Conservation (phyloP, 2,797 vertebrate genomes). For the Lacerta viridis region DNA sequence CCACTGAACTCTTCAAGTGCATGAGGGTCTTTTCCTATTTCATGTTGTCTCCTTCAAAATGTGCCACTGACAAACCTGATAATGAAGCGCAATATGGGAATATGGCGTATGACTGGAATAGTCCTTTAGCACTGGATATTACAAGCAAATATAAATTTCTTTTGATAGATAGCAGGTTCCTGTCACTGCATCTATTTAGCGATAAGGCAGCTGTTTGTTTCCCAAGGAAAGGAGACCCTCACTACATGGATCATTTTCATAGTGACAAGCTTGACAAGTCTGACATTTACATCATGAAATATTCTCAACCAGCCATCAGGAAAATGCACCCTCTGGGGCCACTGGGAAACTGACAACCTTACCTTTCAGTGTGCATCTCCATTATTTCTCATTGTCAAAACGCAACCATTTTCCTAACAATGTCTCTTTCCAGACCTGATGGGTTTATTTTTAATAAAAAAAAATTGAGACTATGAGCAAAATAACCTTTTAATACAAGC, state of each 20-base stretch:
- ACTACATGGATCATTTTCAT: constrained; percentile 84
- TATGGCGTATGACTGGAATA: constrained; percentile 44
- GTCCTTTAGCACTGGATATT: constrained; percentile 66
- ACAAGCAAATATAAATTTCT: constrained; percentile 70
- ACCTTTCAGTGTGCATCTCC: constrained; percentile 81
- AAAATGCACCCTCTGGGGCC: constrained; percentile 80
- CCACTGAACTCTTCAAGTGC: constrained; percentile 36
- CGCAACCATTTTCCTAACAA: constrained; percentile 47
- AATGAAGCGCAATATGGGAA: constrained; percentile 42
- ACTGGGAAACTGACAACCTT: constrained; percentile 79
- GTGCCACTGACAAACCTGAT: constrained; percentile 33
- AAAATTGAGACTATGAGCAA: constrained; percentile 49
- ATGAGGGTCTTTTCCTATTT: constrained; percentile 32
- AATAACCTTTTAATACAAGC: constrained; percentile 49
- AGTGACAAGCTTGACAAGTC: constrained; percentile 83
- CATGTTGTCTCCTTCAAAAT: constrained; percentile 22
- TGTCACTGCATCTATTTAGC: constrained; percentile 69
- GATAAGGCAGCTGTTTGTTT: constrained; percentile 84
- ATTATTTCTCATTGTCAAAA: constrained; percentile 79
- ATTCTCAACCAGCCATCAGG: constrained; percentile 80
- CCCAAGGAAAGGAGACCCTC: constrained; percentile 80
- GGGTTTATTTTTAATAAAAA: background rate
- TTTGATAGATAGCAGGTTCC: constrained; percentile 72
- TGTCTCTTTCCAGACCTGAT: constrained; percentile 50
- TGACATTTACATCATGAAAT: constrained; percentile 85